Evolutionary conservation across 2,113 vertebrate genomes (phyloP), one percentile per base, ranked within the genome.

Genomic region (Anhinga anhinga): DNA sequence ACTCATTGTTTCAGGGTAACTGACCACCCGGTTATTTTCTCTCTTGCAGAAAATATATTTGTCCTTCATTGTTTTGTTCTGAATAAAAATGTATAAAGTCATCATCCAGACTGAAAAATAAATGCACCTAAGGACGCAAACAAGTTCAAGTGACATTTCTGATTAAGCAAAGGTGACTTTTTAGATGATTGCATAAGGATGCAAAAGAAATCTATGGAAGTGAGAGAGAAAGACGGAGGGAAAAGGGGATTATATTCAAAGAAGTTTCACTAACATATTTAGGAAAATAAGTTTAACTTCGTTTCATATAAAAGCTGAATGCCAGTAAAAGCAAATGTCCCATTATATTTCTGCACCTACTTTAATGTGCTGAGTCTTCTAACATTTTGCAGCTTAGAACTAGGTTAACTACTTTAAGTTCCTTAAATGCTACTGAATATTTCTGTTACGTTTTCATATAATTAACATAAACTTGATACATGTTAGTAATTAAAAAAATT

Each of bases 381-480:
- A 95, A 93, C 82, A 98, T 95, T 97, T 96, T 96, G 93, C 80
- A 95, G 72, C 65, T 95, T 86, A 97, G 66, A 98, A 97, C 62
- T 96, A 95, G 95, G 97, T 98, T 98, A 98, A 97, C 92, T 95
- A 86, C 80, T 97, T 97, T 69, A 93, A 95, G 80, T 96, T 98
- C 93, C 66, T 95, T 97, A 98, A 98, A 97, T 95, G 91, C 92
- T 97, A 96, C 96, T 94, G 95, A 97, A 96, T 94, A 96, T 97
- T 96, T 97, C 95, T 91, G 72, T 96, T 96, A 91, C 22, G 17
- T 97, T 97, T 98, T 97, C 93, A 92, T 93, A 97, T 95, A 98
- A 97, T 98, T 98, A 98, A 98, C 95, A 96, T 97, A 97, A 98
- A 97, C 63, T 92, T 98, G 97, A 98, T 98, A 80, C 97, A 98